phyloP scores from a whole-genome alignment of 2,888 invertebrate species.

The Tipula unca region DNA sequence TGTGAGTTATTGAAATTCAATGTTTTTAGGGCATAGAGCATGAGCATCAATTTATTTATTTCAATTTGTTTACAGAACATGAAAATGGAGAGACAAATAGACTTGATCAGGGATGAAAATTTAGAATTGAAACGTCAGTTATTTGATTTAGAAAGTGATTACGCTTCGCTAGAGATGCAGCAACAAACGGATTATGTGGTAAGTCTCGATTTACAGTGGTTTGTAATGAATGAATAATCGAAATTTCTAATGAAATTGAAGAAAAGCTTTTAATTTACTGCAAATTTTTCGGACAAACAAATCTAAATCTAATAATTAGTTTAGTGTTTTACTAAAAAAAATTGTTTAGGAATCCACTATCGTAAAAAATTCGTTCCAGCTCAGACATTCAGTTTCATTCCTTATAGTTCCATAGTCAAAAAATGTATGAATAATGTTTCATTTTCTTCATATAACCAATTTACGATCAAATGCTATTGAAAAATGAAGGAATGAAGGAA shows the following conservation, averaged over 20 bases:
- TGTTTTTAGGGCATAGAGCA: neutral
- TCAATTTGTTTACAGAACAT: neutral
- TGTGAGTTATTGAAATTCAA: neutral
- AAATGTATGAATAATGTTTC: no score
- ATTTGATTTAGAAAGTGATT: neutral
- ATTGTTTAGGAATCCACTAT: no score
- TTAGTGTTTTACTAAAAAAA: no score
- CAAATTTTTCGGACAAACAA: no score
- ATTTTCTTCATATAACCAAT: no score
- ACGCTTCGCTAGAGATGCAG: neutral
- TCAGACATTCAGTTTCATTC: no score
- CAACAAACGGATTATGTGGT: neutral
- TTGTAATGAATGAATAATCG: neutral
- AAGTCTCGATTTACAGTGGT: neutral
- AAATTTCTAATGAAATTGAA: neutral
- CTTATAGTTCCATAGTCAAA: no score
- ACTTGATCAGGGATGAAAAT: slow-evolving; percentile 9
- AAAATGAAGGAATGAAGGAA: no score
- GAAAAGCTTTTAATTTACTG: no score
- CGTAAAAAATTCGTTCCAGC: no score
- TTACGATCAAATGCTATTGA: no score
- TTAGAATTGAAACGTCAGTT: neutral
- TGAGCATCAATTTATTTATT: neutral
- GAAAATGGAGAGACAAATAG: neutral
- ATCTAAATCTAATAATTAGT: no score